phyloP scores from a whole-genome alignment of 2,888 invertebrate species.

The Drosophila austrosaltans region DNA sequence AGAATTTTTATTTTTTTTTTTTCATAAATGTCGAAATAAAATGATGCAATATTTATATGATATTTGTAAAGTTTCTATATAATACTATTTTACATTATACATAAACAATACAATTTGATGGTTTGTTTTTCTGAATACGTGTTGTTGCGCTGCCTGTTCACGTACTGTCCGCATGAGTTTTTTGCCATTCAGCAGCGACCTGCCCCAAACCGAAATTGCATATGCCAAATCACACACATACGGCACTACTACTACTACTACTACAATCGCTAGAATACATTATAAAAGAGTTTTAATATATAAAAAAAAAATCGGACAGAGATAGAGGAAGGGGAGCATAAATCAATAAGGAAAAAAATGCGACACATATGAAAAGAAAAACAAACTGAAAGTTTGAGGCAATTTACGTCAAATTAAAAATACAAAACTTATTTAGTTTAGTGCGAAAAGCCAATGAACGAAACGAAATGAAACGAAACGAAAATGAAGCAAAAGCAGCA shows the following conservation, averaged over 20 bases:
- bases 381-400: slow-evolving; percentile 61
- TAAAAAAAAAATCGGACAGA: slow-evolving; percentile 3
- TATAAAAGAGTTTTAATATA: neutral
- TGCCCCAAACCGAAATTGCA: slow-evolving; percentile 73
- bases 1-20: neutral
- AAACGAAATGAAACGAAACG: slow-evolving; percentile 9
- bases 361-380: slow-evolving; percentile 54
- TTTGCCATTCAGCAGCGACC: slow-evolving; percentile 61
- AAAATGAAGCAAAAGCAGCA: neutral
- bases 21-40: neutral
- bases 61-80: neutral
- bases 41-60: slow-evolving; percentile 5
- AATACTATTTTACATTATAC: too few relatives aligned
- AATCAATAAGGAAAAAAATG: slow-evolving; percentile 18
- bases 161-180: slow-evolving; percentile 19
- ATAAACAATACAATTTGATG: neutral
- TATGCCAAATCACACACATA: slow-evolving; percentile 50
- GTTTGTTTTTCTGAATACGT: neutral
- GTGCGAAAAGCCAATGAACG: slow-evolving; percentile 48
- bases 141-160: neutral
- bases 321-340: neutral
- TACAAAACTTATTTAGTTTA: slow-evolving; percentile 25
- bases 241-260: neutral
- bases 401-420: slow-evolving; percentile 64
- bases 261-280: neutral